phyloP scores from a whole-genome alignment of 2,113 vertebrate species.

The Crotalus tigris region DNA sequence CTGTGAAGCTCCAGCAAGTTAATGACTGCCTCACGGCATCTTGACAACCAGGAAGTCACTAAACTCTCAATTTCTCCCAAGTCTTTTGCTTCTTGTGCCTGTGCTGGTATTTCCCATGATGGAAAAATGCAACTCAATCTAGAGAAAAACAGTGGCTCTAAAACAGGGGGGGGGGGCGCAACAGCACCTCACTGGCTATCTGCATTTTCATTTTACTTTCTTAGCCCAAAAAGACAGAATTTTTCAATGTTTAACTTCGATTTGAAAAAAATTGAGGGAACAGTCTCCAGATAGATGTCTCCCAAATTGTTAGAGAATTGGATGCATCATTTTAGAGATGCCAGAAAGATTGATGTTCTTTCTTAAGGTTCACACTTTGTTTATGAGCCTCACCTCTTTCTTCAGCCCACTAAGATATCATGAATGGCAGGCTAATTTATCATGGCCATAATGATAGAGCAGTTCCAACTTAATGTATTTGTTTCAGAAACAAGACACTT shows the following conservation, averaged over 20 bases:
- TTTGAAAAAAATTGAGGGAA: neutral
- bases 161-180: neutral
- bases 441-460: neutral
- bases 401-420: neutral
- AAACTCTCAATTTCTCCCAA: neutral
- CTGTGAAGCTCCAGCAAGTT: neutral
- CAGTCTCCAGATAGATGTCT: neutral
- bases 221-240: neutral
- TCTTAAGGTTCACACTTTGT: neutral
- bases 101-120: neutral
- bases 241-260: neutral
- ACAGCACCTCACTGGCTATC: too few species aligned
- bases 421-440: constrained; percentile 15
- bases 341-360: constrained; percentile 1
- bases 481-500: neutral
- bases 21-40: neutral
- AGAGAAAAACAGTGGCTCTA: neutral
- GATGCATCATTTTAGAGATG: neutral
- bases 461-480: neutral
- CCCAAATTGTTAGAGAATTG: neutral
- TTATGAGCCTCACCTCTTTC: neutral
- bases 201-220: neutral
- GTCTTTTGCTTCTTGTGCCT: neutral
- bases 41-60: neutral
- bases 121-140: neutral